Evolutionary conservation across 2,113 vertebrate species (phyloP), one percentile per base, ranked within the genome.

Genomic region (Cyprinodon tularosa): DNA sequence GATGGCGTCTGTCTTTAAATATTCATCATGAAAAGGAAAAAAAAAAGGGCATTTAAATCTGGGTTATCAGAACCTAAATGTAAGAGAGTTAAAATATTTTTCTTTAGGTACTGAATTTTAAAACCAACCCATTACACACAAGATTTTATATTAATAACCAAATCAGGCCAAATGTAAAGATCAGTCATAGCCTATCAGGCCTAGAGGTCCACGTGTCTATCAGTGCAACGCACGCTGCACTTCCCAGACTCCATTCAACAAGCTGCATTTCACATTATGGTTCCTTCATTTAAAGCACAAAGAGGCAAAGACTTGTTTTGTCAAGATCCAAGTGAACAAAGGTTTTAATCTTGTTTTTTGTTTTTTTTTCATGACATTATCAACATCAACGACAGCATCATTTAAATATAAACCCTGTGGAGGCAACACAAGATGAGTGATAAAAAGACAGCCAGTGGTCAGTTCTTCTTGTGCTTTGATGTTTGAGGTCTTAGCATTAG

Each of bases 281-380:
- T 5, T 5, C 15, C 48, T 15, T 14, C 15, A 13, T 50, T 42
- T 42, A 9, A 6, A 1, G 14, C 15, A 14, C 12, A 4, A 50
- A 13, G 48, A 53, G 15, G 48, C 48, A 53, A 17, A 53, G 48
- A 7, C 14, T 57, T 57, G 50, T 20, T 39, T 71, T 79, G 62
- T 70, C 1, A 82, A 84, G 72, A 73, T 71, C 70, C 70, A 64
- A 74, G 47, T 45, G 36, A 82, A 79, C 79, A 81, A 88, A 88
- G 72, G 9, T 47, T 78, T 73, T 9, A 79, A 76, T 72, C 29
- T 38, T 66, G n/a, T 53, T 75, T 64, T 79, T 20, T 37, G 12
- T 80, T 53, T 74, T 64, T 79, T 20, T 37, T 53, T 74, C 38
- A 80, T 71, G 69, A 85, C 72, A 85, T 78, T 62, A 73, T n/a